phyloP scores from a whole-genome alignment of 2,113 vertebrate species.

The Ivindomyrus marchei region DNA sequence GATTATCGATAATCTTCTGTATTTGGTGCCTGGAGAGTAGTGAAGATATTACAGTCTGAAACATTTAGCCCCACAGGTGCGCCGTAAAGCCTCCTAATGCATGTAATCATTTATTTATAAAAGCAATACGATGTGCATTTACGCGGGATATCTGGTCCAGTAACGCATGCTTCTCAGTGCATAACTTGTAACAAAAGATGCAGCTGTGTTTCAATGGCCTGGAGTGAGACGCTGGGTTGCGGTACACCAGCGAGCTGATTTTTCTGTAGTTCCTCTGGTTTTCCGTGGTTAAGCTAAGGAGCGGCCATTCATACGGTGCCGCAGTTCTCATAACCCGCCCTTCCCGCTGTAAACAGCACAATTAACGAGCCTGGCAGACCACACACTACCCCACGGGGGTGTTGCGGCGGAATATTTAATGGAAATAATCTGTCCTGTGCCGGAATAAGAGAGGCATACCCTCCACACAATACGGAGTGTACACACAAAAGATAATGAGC shows the following conservation, averaged over 20 bases:
- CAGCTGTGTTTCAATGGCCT: not conserved
- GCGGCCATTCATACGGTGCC: not conserved
- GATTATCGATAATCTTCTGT: conserved; percentile 4
- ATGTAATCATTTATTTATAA: not conserved
- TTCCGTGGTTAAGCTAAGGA: not conserved
- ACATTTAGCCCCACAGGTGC: not conserved
- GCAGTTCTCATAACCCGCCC: not conserved
- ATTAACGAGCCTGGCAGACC: not conserved
- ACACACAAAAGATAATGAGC: not conserved
- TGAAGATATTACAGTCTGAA: not conserved
- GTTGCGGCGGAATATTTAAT: not conserved
- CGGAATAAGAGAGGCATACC: not conserved
- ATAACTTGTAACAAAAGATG: not conserved
- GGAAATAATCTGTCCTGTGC: not conserved
- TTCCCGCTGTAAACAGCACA: not conserved
- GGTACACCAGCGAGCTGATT: not conserved
- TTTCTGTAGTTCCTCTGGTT: not conserved
- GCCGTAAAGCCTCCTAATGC: not conserved
- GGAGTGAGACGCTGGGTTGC: not conserved
- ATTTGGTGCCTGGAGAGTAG: not conserved
- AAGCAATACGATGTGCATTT: not conserved
- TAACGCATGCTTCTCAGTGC: not conserved
- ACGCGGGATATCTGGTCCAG: not conserved
- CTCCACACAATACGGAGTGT: not conserved
- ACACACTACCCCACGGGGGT: not conserved